These are phyloP conservation scores for Eurois occulta DNA, from an alignment of 2,888 invertebrate genomes.

Conservation along the genomic window DNA sequence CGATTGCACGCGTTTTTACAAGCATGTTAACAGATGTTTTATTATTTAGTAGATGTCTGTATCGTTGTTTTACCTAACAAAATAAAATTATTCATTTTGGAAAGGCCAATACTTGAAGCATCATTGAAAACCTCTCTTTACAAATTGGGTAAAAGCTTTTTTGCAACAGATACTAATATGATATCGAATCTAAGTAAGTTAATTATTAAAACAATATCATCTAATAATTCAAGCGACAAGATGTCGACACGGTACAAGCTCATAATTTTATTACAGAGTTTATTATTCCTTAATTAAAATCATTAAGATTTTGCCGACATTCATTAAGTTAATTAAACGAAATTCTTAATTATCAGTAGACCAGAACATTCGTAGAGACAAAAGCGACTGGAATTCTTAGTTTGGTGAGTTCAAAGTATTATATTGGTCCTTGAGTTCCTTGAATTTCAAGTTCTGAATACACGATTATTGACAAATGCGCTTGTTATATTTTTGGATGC, in stretches of 20 bases:
- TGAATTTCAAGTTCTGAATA: neutral
- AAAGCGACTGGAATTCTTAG: conserved; percentile 43
- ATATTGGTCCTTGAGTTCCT: neutral
- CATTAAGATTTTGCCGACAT: conserved; percentile 52
- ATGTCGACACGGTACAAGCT: conserved; percentile 47
- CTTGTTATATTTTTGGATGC: too few relatives aligned
- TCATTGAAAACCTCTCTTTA: neutral
- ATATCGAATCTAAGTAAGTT: neutral
- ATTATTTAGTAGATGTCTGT: conserved; percentile 2
- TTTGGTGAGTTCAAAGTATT: conserved; percentile 31
- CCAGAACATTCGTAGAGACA: conserved; percentile 45
- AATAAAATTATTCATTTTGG: neutral
- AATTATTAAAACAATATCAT: conserved; percentile 12
- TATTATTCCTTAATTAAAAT: conserved; percentile 60
- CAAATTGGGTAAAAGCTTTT: neutral
- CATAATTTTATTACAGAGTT: conserved; percentile 46
- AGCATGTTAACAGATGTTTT: conserved; percentile 37
- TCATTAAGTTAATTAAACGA: conserved; percentile 60
- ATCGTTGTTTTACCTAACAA: neutral
- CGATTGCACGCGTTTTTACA: conserved; percentile 38
- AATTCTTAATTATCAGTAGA: conserved; percentile 57
- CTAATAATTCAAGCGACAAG: conserved; percentile 33
- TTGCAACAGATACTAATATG: too few relatives aligned
- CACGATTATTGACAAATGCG: neutral
- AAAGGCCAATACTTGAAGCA: neutral